A percentile compares a stretch with the other conserved stretches of the same genome.
Evolutionary conservation across 2,888 invertebrate genomes (phyloP).

Genomic region (Steinernema hermaphroditum): DNA sequence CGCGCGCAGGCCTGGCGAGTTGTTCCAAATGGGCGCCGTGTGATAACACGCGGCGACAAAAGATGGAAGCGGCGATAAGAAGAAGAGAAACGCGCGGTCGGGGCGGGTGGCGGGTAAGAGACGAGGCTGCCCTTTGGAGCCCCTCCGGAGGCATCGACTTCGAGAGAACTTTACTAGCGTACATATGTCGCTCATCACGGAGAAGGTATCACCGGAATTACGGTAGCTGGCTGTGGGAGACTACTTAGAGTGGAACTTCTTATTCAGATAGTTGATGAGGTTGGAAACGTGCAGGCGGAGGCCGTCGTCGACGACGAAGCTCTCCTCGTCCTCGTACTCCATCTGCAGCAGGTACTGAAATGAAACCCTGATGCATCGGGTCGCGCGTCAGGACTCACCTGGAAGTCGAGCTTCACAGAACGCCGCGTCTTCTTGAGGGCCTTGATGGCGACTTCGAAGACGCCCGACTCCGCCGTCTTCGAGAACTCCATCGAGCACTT

Average conservation of each 20-base stretch:
- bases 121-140: too few species aligned
- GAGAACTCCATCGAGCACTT: conserved; percentile 34
- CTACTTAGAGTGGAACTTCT: conserved; percentile 23
- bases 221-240: background rate
- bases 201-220: background rate
- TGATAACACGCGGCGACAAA: conserved; percentile 27
- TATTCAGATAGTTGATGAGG: conserved; percentile 26
- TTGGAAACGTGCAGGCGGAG: conserved; percentile 16
- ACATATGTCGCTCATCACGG: too few species aligned
- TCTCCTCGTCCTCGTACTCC: conserved; percentile 30
- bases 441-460: conserved; percentile 22
- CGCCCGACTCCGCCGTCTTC: conserved; percentile 24
- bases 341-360: conserved; percentile 13
- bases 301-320: conserved; percentile 6
- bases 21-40: conserved; percentile 21
- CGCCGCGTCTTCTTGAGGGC: background rate
- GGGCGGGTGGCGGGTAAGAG: background rate
- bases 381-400: background rate
- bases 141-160: too few species aligned
- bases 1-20: conserved; percentile 10
- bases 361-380: background rate
- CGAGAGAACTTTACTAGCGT: too few species aligned
- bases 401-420: conserved; percentile 19
- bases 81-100: background rate
- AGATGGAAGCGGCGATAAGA: conserved; percentile 25